Conservation (phyloP, 1,140 invertebrate species). For the Argopecten irradians region DNA sequence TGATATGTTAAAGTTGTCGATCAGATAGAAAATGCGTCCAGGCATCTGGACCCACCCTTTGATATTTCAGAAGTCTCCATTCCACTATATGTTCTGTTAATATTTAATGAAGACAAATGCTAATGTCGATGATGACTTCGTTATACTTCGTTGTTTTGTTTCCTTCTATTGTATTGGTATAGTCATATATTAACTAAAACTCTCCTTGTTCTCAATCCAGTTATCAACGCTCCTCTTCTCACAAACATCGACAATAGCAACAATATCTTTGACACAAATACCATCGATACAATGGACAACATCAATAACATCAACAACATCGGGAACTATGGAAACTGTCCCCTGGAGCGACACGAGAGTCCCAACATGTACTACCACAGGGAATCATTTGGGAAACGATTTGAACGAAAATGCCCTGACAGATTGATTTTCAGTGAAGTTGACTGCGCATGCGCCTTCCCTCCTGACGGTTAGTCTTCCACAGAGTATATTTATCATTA, state of each 20-base stretch:
- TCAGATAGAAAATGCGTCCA: no score
- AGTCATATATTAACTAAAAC: no score
- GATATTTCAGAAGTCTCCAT: no score
- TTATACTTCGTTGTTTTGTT: no score
- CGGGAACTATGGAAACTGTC: neutral
- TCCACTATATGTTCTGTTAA: no score
- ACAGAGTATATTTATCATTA: no score
- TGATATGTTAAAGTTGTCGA: no score
- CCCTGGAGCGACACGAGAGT: neutral
- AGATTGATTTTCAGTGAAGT: neutral
- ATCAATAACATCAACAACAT: slow-evolving; percentile 9
- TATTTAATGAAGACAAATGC: no score
- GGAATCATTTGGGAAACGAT: neutral
- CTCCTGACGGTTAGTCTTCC: neutral
- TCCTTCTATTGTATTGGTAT: no score
- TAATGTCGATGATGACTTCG: no score
- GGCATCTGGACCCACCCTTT: no score
- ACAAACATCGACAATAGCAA: neutral
- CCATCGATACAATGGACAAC: neutral
- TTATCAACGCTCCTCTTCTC: neutral
- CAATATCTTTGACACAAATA: neutral
- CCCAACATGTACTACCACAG: neutral
- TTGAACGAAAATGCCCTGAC: neutral
- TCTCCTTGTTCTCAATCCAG: neutral
- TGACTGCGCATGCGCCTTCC: neutral